Conservation (phyloP, 2,797 vertebrate species). For the Eulemur mongoz region DNA sequence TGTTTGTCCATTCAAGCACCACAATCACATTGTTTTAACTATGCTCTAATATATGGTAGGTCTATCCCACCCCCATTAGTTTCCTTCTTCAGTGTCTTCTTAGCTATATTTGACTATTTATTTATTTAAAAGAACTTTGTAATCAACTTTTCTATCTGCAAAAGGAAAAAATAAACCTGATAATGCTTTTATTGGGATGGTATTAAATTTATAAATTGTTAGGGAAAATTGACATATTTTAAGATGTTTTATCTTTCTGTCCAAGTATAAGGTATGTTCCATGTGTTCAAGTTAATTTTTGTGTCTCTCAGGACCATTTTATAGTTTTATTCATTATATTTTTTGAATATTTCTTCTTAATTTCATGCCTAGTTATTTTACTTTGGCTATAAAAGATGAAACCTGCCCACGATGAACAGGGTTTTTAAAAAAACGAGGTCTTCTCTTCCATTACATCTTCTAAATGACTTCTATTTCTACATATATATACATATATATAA, state of each 20-base stretch:
- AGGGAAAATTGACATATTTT: not conserved
- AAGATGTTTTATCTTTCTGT: not conserved
- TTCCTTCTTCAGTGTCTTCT: not conserved
- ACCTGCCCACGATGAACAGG: no score
- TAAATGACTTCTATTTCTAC: not conserved
- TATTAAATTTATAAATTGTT: constrained; percentile 1
- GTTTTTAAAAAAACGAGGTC: not conserved
- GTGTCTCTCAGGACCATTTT: not conserved
- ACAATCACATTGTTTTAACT: not conserved
- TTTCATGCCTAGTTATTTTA: not conserved
- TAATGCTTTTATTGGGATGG: not conserved
- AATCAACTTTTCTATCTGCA: not conserved
- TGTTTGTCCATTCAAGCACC: not conserved
- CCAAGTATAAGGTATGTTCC: not conserved
- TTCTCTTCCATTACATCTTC: not conserved
- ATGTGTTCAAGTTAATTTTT: not conserved
- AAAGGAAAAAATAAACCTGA: not conserved
- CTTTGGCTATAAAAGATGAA: not conserved
- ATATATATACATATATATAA: not conserved
- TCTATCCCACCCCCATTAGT: not conserved
- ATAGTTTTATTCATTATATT: not conserved
- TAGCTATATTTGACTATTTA: not conserved
- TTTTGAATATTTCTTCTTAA: not conserved
- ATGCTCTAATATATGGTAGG: not conserved
- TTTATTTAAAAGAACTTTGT: not conserved